Conservation (phyloP, 2,888 invertebrate genomes). For the Brenthis ino region DNA sequence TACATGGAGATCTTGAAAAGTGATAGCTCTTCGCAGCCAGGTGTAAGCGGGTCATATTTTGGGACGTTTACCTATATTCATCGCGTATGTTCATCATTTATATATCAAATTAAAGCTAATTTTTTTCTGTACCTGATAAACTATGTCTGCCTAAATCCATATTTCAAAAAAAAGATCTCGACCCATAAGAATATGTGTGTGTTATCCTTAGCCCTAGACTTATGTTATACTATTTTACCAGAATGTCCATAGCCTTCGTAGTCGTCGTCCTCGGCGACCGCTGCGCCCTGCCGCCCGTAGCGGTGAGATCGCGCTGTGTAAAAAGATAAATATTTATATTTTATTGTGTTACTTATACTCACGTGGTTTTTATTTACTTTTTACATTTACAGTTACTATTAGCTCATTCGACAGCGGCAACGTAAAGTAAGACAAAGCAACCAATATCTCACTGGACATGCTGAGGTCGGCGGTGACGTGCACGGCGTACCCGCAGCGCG, state of each 20-base stretch:
- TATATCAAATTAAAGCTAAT: no score
- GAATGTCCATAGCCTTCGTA: constrained; percentile 66
- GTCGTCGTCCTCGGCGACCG: constrained; percentile 84
- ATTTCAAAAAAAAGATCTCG: no score
- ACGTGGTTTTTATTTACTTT: no score
- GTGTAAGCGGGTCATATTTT: no score
- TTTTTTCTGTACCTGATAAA: no score
- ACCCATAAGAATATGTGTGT: no score
- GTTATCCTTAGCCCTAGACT: no score
- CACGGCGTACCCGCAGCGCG: constrained; percentile 96
- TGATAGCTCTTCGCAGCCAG: no score
- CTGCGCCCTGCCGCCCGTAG: constrained; percentile 92
- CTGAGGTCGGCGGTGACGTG: constrained; percentile 96
- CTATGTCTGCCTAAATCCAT: no score
- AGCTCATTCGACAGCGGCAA: constrained; percentile 76
- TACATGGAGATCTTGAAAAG: no score
- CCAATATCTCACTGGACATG: constrained; percentile 91
- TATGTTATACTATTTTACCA: constrained; percentile 30
- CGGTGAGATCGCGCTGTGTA: constrained; percentile 85
- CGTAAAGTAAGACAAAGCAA: background rate
- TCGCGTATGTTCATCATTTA: no score
- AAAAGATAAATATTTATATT: background rate
- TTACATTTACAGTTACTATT: constrained; percentile 57
- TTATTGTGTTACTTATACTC: background rate
- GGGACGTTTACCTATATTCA: no score